Evolutionary conservation across 2,113 vertebrate species (phyloP), one percentile per base, ranked within the genome.

Genomic region (Corythoichthys intestinalis): DNA sequence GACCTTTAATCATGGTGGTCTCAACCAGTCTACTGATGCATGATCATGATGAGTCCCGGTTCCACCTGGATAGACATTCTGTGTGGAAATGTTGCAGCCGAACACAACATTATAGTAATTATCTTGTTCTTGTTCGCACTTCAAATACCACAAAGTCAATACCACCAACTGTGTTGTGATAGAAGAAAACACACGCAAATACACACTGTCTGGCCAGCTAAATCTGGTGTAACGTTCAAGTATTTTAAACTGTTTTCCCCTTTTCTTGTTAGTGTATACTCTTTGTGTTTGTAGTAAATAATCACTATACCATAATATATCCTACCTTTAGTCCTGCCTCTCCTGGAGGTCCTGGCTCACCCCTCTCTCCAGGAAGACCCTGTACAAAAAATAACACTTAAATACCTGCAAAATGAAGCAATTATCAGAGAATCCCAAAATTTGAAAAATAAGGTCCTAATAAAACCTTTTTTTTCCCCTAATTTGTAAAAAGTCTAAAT

Each of bases 241-340:
- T 14, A 4, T 34, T 57, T 57, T 57, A 2, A 17, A 6, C 49
- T 15, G 11, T 57, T 57, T 57, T 1, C 50, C n/a, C 17, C 17
- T 34, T 57, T 37, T 58, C 9, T 20, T 62, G 39, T 28, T 9
- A n/a, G 60, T 46, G 11, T 39, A 47, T 63, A 4, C 2, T 9
- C 15, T 44, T 11, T 39, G 58, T 46, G 38, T 62, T 44, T 12
- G 11, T 15, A 20, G 1, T 61, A 59, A 20, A 13, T 14, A 13
- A 58, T 6, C 3, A 17, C 53, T 58, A 28, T 1, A 13, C 69
- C 47, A 59, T 54, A 66, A 63, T 39, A 13, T 15, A 35, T 59
- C 80, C 80, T 82, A 92, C 92, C 89, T 59, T 76, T 67, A 1
- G 68, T 63, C 90, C 91, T 52, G 71, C 54, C 73, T 82, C 75